Conservation (phyloP, 2,888 invertebrate genomes). For the Philopedon plagiatum region DNA sequence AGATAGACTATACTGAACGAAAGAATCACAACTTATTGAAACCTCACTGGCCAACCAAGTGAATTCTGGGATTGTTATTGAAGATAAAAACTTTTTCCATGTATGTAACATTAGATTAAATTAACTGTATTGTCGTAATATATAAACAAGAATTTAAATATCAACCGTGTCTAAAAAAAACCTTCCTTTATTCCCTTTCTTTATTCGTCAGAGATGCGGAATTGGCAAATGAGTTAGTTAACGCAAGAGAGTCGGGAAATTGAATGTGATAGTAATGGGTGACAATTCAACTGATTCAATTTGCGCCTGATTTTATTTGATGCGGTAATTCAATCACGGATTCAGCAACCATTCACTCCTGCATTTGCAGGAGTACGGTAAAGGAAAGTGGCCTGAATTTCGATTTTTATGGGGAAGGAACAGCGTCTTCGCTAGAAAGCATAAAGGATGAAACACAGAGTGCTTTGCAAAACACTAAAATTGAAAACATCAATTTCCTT, state of each 20-base stretch:
- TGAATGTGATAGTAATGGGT: slow-evolving; percentile 68
- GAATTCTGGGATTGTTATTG: no score
- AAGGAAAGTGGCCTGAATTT: slow-evolving; percentile 18
- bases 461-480: no score
- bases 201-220: background rate
- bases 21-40: no score
- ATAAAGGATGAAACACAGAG: no score
- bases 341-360: slow-evolving; percentile 60
- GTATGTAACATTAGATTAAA: no score
- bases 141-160: no score
- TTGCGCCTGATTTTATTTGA: slow-evolving; percentile 68
- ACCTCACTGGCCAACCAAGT: no score
- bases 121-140: no score
- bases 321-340: slow-evolving; percentile 67
- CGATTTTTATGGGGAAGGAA: background rate
- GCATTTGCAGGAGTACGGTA: slow-evolving; percentile 41
- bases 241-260: slow-evolving; percentile 57
- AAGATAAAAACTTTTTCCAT: no score
- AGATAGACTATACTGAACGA: no score
- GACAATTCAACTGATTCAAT: slow-evolving; percentile 68
- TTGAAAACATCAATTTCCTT: no score
- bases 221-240: slow-evolving; percentile 52
- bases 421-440: no score
- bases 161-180: background rate
- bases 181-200: background rate